These are phyloP conservation scores for Ornithorhynchus anatinus DNA, from an alignment of 2,113 vertebrate genomes.

Conservation along the genomic window DNA sequence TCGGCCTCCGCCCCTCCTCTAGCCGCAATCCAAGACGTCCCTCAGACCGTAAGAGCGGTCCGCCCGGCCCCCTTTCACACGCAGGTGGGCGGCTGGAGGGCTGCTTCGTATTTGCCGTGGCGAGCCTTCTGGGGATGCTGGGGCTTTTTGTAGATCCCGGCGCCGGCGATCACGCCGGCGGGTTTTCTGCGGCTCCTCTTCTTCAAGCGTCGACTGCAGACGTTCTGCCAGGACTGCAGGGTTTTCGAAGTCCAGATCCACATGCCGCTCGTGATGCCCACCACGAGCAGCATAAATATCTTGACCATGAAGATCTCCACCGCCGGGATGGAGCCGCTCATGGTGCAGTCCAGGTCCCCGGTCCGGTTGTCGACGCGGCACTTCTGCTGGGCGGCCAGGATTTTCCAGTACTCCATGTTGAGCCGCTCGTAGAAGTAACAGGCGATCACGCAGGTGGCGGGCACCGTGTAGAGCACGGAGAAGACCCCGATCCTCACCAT, in stretches of 20 bases:
- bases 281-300: constrained; percentile 94
- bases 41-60: too few species aligned
- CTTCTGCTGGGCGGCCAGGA: constrained; percentile 78
- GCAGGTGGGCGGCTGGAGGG: constrained; percentile 84
- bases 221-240: constrained; percentile 93
- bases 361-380: constrained; percentile 77
- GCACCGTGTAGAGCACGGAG: constrained; percentile 93
- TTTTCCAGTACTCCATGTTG: constrained; percentile 92
- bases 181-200: constrained; percentile 88
- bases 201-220: constrained; percentile 87
- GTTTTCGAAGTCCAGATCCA: constrained; percentile 99
- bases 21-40: too few species aligned
- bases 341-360: constrained; percentile 79
- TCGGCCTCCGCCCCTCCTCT: too few species aligned
- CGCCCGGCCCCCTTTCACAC: constrained; percentile 70
- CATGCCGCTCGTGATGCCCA: constrained; percentile 96
- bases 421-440: constrained; percentile 96
- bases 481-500: constrained; percentile 98
- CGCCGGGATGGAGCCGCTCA: constrained; percentile 89
- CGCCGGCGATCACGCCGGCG: constrained; percentile 82
- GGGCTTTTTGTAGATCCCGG: constrained; percentile 88
- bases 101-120: constrained; percentile 84
- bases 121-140: constrained; percentile 85
- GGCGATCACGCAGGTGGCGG: constrained; percentile 94
- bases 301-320: constrained; percentile 98